phyloP scores from a whole-genome alignment of 2,797 vertebrate genomes.

The Syndactyla subalaris region DNA sequence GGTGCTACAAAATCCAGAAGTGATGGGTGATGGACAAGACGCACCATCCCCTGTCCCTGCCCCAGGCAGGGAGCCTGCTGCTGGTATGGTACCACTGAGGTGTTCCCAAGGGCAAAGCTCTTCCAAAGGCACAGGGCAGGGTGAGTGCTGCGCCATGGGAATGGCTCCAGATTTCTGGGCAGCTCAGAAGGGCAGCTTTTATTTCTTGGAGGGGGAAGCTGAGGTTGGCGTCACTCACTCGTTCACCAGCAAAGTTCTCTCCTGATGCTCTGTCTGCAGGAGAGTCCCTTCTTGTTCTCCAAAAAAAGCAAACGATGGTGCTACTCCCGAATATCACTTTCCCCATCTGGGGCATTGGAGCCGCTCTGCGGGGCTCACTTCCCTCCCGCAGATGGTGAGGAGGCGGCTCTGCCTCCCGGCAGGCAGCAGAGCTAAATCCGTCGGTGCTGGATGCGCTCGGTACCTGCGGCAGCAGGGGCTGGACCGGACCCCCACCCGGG shows the following conservation, averaged over 20 bases:
- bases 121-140: not conserved
- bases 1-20: not conserved
- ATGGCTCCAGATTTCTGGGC: not conserved
- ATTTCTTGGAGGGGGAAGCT: not conserved
- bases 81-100: fast-evolving
- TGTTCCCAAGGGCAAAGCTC: not conserved
- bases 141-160: fast-evolving
- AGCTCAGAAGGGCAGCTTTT: not conserved
- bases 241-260: not conserved
- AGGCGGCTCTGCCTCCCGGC: conserved; percentile 20
- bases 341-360: conserved; percentile 39
- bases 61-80: not conserved
- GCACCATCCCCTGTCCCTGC: fast-evolving
- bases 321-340: not conserved
- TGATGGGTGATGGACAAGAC: fast-evolving
- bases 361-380: not conserved
- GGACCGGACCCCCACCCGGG: not conserved
- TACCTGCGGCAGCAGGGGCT: not conserved
- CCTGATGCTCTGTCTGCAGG: not conserved
- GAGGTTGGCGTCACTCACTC: fast-evolving
- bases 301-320: not conserved
- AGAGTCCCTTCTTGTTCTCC: not conserved
- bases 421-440: not conserved
- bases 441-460: not conserved
- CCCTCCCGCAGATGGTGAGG: conserved; percentile 46